phyloP scores from a whole-genome alignment of 2,113 vertebrate species.

The Brachyhypopomus occidentalis region DNA sequence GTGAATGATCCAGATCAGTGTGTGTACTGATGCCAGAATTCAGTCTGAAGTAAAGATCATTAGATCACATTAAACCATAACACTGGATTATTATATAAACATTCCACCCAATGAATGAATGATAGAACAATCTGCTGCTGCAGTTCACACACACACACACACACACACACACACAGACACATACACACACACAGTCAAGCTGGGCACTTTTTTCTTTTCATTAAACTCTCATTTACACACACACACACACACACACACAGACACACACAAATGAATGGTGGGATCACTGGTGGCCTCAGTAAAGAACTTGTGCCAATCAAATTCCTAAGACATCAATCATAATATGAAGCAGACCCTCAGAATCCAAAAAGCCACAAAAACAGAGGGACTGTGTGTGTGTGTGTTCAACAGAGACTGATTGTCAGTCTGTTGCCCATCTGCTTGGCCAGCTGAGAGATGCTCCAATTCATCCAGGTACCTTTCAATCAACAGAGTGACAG shows the following conservation, averaged over 20 bases:
- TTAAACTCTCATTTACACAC: slow-evolving; percentile 46
- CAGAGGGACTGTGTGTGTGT: slow-evolving; percentile 31
- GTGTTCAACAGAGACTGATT: slow-evolving; percentile 28
- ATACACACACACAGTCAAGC: slow-evolving; percentile 32
- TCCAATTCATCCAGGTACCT: slow-evolving; percentile 28
- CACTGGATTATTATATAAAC: too few relatives aligned
- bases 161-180: slow-evolving; percentile 20
- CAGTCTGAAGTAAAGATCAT: slow-evolving; percentile 10
- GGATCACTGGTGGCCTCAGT: background rate
- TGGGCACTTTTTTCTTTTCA: too few relatives aligned
- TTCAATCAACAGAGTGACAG: slow-evolving; percentile 41
- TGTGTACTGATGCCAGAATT: slow-evolving; percentile 11
- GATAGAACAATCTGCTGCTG: too few relatives aligned
- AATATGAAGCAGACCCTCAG: slow-evolving; percentile 31
- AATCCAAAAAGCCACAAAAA: slow-evolving; percentile 27
- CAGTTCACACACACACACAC: too few relatives aligned
- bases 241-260: slow-evolving; percentile 25
- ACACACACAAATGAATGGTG: slow-evolving; percentile 1
- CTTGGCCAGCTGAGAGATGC: slow-evolving; percentile 58
- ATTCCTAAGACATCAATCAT: slow-evolving; percentile 42
- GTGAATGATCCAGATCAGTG: too few relatives aligned
- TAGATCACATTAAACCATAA: too few relatives aligned
- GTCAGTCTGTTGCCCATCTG: slow-evolving; percentile 40
- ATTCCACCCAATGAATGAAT: too few relatives aligned
- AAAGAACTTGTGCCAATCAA: slow-evolving; percentile 44